phyloP scores from a whole-genome alignment of 2,113 vertebrate genomes.

The Phrynosoma platyrhinos region DNA sequence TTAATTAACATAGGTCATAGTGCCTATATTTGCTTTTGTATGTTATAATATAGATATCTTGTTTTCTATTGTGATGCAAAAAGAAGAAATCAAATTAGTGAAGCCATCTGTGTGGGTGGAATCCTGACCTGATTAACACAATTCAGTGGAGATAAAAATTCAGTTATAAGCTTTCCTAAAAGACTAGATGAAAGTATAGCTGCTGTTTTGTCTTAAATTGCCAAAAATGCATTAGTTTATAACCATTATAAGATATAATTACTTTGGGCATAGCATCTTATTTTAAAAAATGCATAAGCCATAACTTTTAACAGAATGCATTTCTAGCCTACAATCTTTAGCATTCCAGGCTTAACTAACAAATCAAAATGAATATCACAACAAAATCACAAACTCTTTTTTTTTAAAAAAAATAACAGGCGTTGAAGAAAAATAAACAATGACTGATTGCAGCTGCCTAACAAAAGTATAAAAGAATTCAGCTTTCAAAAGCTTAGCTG shows the following conservation, averaged over 20 bases:
- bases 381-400: background rate
- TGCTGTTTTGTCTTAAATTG: background rate
- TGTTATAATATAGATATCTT: conserved; percentile 10
- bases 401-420: background rate
- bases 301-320: background rate
- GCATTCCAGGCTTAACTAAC: background rate
- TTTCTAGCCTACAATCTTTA: background rate
- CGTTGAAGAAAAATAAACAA: too few species aligned
- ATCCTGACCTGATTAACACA: background rate
- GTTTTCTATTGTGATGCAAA: conserved; percentile 25
- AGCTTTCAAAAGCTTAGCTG: background rate
- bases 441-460: background rate
- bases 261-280: background rate
- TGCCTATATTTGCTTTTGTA: background rate
- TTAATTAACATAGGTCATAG: background rate
- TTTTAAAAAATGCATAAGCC: background rate
- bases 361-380: background rate
- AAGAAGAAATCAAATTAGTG: conserved; percentile 31
- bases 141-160: background rate
- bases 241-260: background rate
- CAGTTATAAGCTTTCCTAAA: background rate
- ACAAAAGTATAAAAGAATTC: background rate
- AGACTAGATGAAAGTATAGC: background rate
- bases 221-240: background rate
- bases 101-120: background rate